Evolutionary conservation across 2,888 invertebrate species (phyloP).

Genomic region (Xestoiulus laeticollis): DNA sequence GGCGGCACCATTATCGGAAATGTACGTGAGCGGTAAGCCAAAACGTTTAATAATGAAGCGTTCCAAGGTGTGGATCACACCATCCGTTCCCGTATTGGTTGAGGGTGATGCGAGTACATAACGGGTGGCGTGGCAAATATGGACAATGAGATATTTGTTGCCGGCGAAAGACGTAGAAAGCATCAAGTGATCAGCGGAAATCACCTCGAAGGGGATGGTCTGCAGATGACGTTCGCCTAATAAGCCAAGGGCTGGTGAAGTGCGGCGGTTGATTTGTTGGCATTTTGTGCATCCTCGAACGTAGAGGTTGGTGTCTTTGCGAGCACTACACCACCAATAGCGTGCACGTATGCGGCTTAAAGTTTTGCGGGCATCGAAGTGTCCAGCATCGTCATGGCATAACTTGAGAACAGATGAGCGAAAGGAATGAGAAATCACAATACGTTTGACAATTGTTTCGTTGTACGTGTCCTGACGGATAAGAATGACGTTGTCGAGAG

Average conservation of each 20-base stretch:
- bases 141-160: not conserved
- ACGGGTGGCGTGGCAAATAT: constrained; percentile 36
- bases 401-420: constrained; percentile 16
- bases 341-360: not conserved
- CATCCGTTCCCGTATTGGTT: not conserved
- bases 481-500: not conserved
- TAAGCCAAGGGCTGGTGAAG: not conserved
- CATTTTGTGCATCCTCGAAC: constrained; percentile 31
- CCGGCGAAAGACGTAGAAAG: not conserved
- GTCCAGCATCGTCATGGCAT: constrained; percentile 44
- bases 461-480: not conserved
- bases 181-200: constrained; percentile 36
- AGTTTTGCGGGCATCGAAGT: constrained; percentile 44
- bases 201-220: constrained; percentile 4
- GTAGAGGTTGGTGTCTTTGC: not conserved
- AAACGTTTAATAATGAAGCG: not conserved
- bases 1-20: too few relatives aligned
- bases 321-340: constrained; percentile 38
- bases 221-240: not conserved
- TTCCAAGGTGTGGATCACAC: not conserved
- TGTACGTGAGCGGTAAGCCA: not conserved
- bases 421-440: not conserved
- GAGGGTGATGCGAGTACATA: not conserved
- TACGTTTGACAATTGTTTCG: not conserved
- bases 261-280: constrained; percentile 46